Evolutionary conservation across 64 coral and sea anemone genomes (phyloP).

Genomic region (Montipora sp.): DNA sequence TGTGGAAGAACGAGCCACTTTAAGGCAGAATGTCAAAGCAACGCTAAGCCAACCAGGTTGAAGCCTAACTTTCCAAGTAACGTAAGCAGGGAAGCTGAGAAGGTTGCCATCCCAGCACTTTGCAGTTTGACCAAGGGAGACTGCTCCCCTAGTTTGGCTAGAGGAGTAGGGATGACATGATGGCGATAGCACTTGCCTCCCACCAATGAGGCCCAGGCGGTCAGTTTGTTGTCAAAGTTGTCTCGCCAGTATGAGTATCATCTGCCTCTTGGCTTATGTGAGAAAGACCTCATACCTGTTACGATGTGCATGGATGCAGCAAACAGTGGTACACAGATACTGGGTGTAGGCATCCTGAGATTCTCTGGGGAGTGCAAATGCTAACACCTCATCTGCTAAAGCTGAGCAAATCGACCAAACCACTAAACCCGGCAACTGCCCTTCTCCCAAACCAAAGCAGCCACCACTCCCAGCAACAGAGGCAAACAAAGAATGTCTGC

Average conservation of each 20-base stretch:
- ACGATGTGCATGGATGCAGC: constrained; percentile 50
- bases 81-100: too few relatives aligned
- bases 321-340: constrained; percentile 63
- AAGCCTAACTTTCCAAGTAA: too few relatives aligned
- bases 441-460: constrained; percentile 18
- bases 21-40: too few relatives aligned
- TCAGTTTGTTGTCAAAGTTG: constrained; percentile 68
- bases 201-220: constrained; percentile 8
- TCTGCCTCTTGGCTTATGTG: constrained; percentile 18
- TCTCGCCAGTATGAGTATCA: constrained; percentile 26
- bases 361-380: constrained; percentile 12
- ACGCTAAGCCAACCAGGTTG: too few relatives aligned
- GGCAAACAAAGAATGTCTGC: background rate
- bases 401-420: constrained; percentile 8
- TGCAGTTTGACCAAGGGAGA: too few relatives aligned
- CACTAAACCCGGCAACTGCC: constrained; percentile 26
- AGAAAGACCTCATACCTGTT: constrained; percentile 32
- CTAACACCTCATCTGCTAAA: background rate
- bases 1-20: too few relatives aligned
- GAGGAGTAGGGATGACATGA: too few relatives aligned
- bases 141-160: too few relatives aligned
- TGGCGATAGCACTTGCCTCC: background rate
- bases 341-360: constrained; percentile 42
- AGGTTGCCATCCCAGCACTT: too few relatives aligned
- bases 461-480: constrained; percentile 27